Conservation (phyloP, 2,797 vertebrate species). For the Pangasius sanitwongsei region DNA sequence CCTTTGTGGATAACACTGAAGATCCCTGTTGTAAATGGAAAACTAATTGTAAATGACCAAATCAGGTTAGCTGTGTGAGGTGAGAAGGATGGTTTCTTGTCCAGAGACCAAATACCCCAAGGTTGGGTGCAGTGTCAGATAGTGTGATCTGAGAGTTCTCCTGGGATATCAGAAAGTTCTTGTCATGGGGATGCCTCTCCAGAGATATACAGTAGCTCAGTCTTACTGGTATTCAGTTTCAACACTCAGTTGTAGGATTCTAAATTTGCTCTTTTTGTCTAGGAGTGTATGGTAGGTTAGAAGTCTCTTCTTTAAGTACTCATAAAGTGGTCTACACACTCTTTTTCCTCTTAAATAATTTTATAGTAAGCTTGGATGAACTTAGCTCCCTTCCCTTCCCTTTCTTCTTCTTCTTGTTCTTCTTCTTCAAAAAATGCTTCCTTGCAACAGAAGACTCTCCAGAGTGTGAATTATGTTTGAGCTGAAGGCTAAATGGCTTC, state of each 20-base stretch:
- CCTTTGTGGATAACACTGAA: conserved; percentile 2
- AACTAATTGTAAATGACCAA: background rate
- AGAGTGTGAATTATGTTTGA: conserved; percentile 73
- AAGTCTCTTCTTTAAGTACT: background rate
- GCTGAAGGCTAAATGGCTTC: conserved; percentile 71
- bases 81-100: background rate
- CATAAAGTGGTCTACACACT: background rate
- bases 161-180: background rate
- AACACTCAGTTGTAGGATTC: background rate
- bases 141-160: background rate
- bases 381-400: too few relatives aligned
- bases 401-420: conserved; percentile 60
- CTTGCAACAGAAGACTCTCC: conserved; percentile 60
- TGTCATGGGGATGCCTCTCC: background rate
- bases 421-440: conserved; percentile 49
- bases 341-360: background rate
- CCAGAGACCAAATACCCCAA: background rate
- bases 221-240: background rate
- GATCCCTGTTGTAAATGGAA: background rate
- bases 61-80: background rate
- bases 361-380: background rate
- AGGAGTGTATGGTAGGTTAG: background rate
- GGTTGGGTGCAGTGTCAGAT: background rate
- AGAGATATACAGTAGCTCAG: background rate
- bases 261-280: background rate